Percentiles rank a stretch among this genome's conserved stretches.
These are phyloP conservation scores for Condylura cristata DNA, from an alignment of 2,113 vertebrate genomes.

Conservation along the genomic window DNA sequence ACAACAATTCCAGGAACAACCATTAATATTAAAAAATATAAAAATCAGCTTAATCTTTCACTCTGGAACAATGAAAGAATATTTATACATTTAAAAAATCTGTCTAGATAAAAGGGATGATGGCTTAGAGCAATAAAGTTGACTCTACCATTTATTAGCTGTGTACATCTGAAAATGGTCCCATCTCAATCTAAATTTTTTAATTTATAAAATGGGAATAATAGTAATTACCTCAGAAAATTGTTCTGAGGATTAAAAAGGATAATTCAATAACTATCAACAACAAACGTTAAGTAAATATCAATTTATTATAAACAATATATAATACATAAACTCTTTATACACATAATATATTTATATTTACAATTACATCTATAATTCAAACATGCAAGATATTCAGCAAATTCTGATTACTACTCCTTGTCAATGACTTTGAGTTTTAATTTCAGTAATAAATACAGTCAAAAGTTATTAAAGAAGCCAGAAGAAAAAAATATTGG, in stretches of 20 bases:
- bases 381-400: not conserved
- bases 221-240: not conserved
- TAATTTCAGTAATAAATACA: not conserved
- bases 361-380: too few relatives aligned
- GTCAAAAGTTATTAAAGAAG: not conserved
- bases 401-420: not conserved
- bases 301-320: too few relatives aligned
- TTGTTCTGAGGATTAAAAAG: not conserved
- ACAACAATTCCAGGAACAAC: not conserved
- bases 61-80: not conserved
- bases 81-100: not conserved
- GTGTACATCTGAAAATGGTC: not conserved
- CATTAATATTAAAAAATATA: not conserved
- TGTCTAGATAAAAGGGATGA: not conserved
- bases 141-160: not conserved
- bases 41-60: not conserved
- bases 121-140: not conserved
- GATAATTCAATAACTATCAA: slow-evolving; percentile 14
- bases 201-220: not conserved
- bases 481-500: too few relatives aligned
- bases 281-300: not conserved
- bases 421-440: slow-evolving; percentile 12
- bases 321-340: too few relatives aligned
- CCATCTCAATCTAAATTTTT: not conserved
- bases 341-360: too few relatives aligned